phyloP scores from a whole-genome alignment of 2,113 vertebrate species.

The Strix uralensis region DNA sequence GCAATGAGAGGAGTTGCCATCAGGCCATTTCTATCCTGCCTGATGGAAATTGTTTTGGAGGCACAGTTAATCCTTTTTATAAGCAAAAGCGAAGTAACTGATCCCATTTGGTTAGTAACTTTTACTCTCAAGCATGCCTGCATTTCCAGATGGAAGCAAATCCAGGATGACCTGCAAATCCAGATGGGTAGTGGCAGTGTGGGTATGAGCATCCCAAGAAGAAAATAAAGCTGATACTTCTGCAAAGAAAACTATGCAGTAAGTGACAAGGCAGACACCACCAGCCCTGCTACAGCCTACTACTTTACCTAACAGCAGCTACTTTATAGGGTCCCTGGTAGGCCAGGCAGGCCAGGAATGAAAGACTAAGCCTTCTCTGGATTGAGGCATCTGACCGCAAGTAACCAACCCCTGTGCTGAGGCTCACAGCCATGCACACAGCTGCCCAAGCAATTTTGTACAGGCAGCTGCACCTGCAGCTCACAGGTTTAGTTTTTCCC shows the following conservation, averaged over 20 bases:
- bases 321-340: not conserved
- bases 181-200: not conserved
- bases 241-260: not conserved
- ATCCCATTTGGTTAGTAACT: too few species aligned
- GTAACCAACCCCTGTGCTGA: not conserved
- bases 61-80: not conserved
- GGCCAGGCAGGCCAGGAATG: not conserved
- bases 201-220: not conserved
- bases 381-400: not conserved
- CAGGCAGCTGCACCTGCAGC: not conserved
- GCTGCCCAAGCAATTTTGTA: not conserved
- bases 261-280: not conserved
- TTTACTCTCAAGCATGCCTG: not conserved
- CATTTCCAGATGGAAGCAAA: not conserved
- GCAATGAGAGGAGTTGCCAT: not conserved
- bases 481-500: not conserved
- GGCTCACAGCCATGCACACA: not conserved
- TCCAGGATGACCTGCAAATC: not conserved
- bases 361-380: not conserved
- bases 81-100: not conserved
- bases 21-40: not conserved
- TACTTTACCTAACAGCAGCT: not conserved
- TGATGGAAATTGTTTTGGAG: not conserved
- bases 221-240: not conserved
- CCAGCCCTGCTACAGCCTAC: not conserved